Evolutionary conservation across 2,888 invertebrate species (phyloP).

Genomic region (Epiblema foenella): DNA sequence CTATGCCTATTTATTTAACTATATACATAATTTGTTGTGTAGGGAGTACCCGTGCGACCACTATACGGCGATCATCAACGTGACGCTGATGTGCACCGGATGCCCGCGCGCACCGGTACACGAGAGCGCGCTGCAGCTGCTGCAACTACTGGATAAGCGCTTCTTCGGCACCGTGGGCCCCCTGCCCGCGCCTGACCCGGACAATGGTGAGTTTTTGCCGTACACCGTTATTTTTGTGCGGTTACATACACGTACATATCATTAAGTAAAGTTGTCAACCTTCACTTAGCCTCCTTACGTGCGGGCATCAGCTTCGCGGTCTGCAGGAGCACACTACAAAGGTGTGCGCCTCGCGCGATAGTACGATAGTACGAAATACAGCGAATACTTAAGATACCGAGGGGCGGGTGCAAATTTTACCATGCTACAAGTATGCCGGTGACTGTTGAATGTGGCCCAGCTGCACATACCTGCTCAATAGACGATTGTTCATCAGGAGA

Average conservation of each 20-base stretch:
- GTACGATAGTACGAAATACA: no score
- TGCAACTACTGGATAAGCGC: conserved; percentile 96
- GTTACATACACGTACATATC: no score
- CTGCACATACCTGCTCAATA: background rate
- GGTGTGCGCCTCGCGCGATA: background rate
- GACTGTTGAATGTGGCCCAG: background rate
- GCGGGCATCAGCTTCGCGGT: background rate
- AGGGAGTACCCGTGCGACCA: conserved; percentile 99
- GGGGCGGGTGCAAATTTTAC: background rate
- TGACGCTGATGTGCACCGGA: conserved; percentile 98
- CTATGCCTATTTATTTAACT: no score
- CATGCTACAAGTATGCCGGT: background rate
- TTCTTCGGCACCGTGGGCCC: conserved; percentile 95
- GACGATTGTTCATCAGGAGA: background rate
- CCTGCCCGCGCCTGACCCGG: conserved; percentile 85
- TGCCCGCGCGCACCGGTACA: conserved; percentile 96
- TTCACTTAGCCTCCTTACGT: background rate
- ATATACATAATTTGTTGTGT: conserved; percentile 51
- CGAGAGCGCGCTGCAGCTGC: conserved; percentile 96
- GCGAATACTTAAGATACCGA: no score
- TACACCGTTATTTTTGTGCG: background rate
- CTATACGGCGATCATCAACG: conserved; percentile 98
- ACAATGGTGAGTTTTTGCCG: conserved; percentile 86
- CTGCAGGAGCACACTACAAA: background rate
- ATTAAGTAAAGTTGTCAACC: background rate